These are phyloP conservation scores for Euphydryas editha DNA, from an alignment of 2,888 invertebrate genomes.

Conservation along the genomic window DNA sequence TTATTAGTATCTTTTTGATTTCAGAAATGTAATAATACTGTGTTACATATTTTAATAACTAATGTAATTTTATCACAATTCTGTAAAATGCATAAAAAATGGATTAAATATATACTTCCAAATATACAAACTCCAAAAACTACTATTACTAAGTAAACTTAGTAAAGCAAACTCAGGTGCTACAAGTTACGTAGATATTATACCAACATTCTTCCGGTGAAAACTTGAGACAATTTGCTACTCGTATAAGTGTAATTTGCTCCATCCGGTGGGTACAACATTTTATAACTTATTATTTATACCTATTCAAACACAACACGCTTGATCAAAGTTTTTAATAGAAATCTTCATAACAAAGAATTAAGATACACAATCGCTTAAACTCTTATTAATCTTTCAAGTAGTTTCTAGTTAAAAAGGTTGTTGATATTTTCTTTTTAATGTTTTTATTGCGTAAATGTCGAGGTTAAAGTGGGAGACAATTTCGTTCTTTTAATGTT, in stretches of 20 bases:
- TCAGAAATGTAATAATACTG: too few relatives aligned
- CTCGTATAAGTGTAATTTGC: slow-evolving; percentile 16
- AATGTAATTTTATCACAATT: too few relatives aligned
- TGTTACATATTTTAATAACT: too few relatives aligned
- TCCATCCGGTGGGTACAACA: slow-evolving; percentile 16
- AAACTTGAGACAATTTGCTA: slow-evolving; percentile 25
- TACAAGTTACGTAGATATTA: slow-evolving; percentile 7
- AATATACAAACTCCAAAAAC: too few relatives aligned
- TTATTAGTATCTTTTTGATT: too few relatives aligned
- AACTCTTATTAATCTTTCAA: neutral
- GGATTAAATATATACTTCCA: too few relatives aligned
- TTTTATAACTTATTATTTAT: slow-evolving; percentile 7
- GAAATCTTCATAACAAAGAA: neutral
- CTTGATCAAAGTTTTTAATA: neutral
- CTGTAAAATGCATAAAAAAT: too few relatives aligned
- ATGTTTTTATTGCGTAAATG: slow-evolving; percentile 1
- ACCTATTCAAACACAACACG: neutral
- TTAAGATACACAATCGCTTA: neutral
- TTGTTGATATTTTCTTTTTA: neutral
- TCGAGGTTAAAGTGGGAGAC: neutral
- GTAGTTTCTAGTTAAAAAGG: neutral
- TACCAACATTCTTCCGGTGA: slow-evolving; percentile 29
- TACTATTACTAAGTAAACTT: too few relatives aligned
- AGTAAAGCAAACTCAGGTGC: neutral
- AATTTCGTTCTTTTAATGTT: neutral